Conservation (phyloP, 2,113 vertebrate genomes). For the Rallus limicola region DNA sequence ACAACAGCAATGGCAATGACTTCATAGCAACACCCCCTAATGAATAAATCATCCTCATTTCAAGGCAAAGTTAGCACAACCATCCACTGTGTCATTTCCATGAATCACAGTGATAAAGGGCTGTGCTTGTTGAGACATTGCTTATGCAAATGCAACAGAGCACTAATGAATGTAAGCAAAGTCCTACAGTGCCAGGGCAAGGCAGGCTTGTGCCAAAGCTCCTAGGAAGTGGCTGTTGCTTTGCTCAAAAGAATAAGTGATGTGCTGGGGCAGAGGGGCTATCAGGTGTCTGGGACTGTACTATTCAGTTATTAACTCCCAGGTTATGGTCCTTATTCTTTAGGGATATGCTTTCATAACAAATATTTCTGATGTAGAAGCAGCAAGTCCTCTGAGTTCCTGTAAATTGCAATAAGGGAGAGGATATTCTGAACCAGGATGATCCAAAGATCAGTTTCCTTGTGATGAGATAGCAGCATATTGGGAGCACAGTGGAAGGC, state of each 20-base stretch:
- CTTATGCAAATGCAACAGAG: background rate
- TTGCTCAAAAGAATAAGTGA: background rate
- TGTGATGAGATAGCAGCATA: background rate
- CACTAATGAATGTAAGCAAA: constrained; percentile 30
- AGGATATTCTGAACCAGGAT: background rate
- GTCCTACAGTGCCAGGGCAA: background rate
- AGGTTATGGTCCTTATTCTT: background rate
- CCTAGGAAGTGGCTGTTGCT: background rate
- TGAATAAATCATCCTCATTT: constrained; percentile 2
- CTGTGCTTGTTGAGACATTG: background rate
- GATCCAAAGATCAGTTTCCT: background rate
- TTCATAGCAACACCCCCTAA: background rate
- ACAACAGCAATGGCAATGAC: background rate
- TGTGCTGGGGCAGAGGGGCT: background rate
- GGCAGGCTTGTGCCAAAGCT: constrained; percentile 4
- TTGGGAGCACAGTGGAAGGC: background rate
- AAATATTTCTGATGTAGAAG: background rate
- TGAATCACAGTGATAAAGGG: constrained; percentile 11
- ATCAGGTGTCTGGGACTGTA: background rate
- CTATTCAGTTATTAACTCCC: background rate
- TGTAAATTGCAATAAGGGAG: background rate
- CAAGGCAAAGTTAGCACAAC: background rate
- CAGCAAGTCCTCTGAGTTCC: background rate
- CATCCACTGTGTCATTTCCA: background rate
- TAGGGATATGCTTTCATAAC: background rate